These are phyloP conservation scores for Danionella cerebrum DNA, from an alignment of 2,113 vertebrate genomes.

Conservation along the genomic window DNA sequence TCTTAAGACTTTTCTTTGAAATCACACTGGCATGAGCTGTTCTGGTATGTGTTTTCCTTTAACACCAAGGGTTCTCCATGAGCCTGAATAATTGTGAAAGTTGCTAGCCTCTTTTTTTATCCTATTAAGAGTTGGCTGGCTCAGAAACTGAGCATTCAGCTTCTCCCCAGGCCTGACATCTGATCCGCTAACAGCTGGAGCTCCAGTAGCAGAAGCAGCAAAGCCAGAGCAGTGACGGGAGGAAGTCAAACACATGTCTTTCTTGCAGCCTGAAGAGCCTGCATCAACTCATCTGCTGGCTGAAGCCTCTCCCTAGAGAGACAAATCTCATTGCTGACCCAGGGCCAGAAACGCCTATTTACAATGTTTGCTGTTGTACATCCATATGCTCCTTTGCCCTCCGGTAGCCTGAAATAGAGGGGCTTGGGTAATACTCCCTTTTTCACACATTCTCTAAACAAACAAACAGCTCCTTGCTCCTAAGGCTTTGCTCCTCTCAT, in stretches of 20 bases:
- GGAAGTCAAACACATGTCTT: slow-evolving; percentile 16
- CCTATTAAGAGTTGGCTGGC: too few relatives aligned
- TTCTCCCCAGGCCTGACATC: slow-evolving; percentile 1
- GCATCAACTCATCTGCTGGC: neutral
- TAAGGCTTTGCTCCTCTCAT: neutral
- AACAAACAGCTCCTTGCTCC: slow-evolving; percentile 11
- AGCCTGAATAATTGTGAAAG: too few relatives aligned
- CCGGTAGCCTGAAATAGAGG: neutral
- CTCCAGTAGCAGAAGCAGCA: neutral
- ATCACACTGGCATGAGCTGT: too few relatives aligned
- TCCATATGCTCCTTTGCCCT: neutral
- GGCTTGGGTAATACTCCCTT: neutral
- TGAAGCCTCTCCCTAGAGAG: neutral
- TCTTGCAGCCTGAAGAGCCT: neutral
- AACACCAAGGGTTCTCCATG: too few relatives aligned
- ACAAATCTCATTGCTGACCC: neutral
- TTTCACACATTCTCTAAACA: neutral
- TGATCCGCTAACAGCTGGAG: slow-evolving; percentile 13
- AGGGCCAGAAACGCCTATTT: neutral
- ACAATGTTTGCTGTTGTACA: slow-evolving; percentile 23
- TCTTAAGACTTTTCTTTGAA: too few relatives aligned
- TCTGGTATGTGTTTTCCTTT: too few relatives aligned
- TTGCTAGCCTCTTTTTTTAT: too few relatives aligned
- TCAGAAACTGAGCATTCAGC: neutral
- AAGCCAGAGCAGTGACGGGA: neutral